Percentiles rank a stretch among this genome's conserved stretches.
Conservation (phyloP, 2,113 vertebrate genomes). For the Pachyramphus minor region DNA sequence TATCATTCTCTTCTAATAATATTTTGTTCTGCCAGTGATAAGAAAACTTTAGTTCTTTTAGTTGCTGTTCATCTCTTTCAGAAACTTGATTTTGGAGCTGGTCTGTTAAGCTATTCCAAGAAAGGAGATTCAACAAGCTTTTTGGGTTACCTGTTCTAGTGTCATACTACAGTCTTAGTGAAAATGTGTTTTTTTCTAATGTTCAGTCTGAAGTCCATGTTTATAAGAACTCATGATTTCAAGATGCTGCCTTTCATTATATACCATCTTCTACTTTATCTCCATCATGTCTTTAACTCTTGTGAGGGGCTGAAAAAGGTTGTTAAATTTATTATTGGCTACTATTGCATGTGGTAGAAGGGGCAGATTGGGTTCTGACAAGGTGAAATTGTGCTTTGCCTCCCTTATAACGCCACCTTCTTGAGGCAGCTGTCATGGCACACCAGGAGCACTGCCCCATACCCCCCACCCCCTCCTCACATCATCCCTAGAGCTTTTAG, state of each 20-base stretch:
- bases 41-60: not conserved
- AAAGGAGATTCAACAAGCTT: not conserved
- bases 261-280: not conserved
- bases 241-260: not conserved
- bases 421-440: not conserved
- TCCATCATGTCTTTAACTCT: not conserved
- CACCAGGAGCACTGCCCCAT: not conserved
- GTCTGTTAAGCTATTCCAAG: not conserved
- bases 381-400: not conserved
- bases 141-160: not conserved
- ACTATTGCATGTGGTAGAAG: not conserved
- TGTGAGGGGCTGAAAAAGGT: not conserved
- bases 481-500: not conserved
- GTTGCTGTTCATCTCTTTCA: not conserved
- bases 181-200: not conserved
- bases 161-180: not conserved
- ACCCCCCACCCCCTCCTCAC: not conserved
- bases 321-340: not conserved
- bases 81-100: not conserved
- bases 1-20: not conserved
- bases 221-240: not conserved
- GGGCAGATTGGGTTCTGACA: not conserved
- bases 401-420: not conserved
- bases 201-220: not conserved
- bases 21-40: not conserved